Base-by-base conservation (phyloP, 2,888 invertebrate genomes). In the Rotaria magnacalcarata region DNA sequence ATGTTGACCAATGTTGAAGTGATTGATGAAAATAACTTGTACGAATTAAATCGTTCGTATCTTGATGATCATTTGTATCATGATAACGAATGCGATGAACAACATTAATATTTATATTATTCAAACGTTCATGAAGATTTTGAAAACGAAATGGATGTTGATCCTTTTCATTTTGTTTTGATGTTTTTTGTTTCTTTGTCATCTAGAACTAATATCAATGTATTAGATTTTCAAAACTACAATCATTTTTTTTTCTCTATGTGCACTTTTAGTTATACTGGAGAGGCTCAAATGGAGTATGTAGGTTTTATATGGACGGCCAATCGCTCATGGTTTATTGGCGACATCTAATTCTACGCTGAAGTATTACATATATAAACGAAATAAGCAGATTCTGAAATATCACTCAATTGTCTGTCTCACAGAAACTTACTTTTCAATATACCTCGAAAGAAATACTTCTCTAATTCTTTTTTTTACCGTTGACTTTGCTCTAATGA, bases 81-180 rank as follows among this genome's bases (percentile, higher is more conserved):
- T 93, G 93, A 90, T 95, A 94, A 88, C 93, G 93, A 85, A 96
- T 94, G 89, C 94, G 94, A 90, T 96, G 96, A 67, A 96, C 93
- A 3, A 96, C 94, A 91, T 96, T 94, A 75, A 96, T 93, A 90
- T 96, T 95, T 87, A 97, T 94, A 88, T 94, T 93, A 88, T 94
- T 93, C 74, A 97, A 94, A 86, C 96, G 93, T 88, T 96, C 96
- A 43, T 94, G 93, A 92, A 97, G 97, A 11, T 95, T 94, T 75
- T 43, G 47, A 75, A 10, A 75, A 24, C 75, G 75, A 75, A 75
- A 75, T 47, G 75, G 67, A 34, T 34, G 67, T 34, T 34, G 67
- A 27, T 67, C 67, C 14, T 34, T 34, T 27, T 67, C 67, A 16
- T 67, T 67, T 67, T 67, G 27, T 67, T 67, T 67, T 27, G 67